Conservation (phyloP, 30 jellyfish, hydroid and myxozoan genomes). For the Nemopilema nomurai region DNA sequence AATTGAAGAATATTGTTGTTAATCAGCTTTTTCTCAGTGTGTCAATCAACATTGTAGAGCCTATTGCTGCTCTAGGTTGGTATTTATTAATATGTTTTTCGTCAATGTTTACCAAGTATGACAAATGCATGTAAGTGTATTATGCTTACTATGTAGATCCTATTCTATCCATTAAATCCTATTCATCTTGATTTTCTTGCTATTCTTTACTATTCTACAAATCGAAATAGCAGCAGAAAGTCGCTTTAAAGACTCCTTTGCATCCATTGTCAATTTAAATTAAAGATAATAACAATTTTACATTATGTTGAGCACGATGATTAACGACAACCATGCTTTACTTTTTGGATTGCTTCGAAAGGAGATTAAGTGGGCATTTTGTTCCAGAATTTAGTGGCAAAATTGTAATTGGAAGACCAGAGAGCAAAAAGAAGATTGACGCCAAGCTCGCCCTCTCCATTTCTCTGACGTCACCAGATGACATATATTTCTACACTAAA, state of each 20-base stretch:
- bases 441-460: conserved; percentile 44
- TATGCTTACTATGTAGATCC: no score
- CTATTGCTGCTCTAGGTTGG: conserved; percentile 57
- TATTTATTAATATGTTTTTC: neutral
- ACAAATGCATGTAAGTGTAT: no score
- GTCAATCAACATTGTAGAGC: conserved; percentile 48
- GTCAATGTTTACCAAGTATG: neutral
- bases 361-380: neutral
- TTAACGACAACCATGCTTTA: no score
- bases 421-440: conserved; percentile 56
- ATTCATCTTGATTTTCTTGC: no score
- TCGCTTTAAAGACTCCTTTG: no score
- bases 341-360: neutral
- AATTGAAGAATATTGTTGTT: conserved; percentile 46
- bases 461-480: conserved; percentile 29
- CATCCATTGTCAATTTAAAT: neutral
- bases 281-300: no score
- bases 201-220: no score
- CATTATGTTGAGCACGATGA: no score
- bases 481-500: conserved; percentile 53
- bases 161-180: no score
- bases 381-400: conserved; percentile 67
- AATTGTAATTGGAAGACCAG: conserved; percentile 68
- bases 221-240: no score
- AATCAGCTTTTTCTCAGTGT: conserved; percentile 29